A percentile compares a stretch with the other conserved stretches of the same genome.
Conservation (phyloP, 2,113 vertebrate species). For the Stictonetta naevosa region DNA sequence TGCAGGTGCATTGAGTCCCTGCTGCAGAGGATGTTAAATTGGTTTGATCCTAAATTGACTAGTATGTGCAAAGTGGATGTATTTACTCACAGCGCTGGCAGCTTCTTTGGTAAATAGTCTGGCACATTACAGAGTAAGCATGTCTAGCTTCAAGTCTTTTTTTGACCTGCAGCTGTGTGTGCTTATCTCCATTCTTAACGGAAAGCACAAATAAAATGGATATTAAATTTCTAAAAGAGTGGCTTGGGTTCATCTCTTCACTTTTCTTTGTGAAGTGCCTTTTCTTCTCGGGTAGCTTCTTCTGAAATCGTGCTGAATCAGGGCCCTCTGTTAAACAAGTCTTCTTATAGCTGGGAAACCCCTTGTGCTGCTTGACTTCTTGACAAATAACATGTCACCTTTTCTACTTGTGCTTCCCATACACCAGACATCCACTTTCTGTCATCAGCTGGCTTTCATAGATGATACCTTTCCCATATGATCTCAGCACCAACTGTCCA, state of each 20-base stretch:
- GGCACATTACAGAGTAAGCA: neutral
- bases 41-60: constrained; percentile 55
- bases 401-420: fast-evolving
- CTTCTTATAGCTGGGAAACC: neutral
- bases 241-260: neutral
- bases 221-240: neutral
- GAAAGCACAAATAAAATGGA: neutral
- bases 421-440: neutral
- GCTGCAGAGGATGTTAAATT: neutral
- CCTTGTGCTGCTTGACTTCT: neutral
- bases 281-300: neutral
- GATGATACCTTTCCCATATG: neutral
- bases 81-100: constrained; percentile 40
- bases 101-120: constrained; percentile 26
- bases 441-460: neutral
- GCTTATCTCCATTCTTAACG: constrained; percentile 27
- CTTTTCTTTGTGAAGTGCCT: neutral
- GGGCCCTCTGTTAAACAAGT: neutral
- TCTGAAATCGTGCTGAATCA: neutral
- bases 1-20: constrained; percentile 26
- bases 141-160: constrained; percentile 13
- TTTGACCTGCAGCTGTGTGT: constrained; percentile 44
- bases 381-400: neutral
- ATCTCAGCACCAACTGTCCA: neutral
- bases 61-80: constrained; percentile 30